Evolutionary conservation across 2,113 vertebrate genomes (phyloP).

Genomic region (Gnathochromis pfefferi): DNA sequence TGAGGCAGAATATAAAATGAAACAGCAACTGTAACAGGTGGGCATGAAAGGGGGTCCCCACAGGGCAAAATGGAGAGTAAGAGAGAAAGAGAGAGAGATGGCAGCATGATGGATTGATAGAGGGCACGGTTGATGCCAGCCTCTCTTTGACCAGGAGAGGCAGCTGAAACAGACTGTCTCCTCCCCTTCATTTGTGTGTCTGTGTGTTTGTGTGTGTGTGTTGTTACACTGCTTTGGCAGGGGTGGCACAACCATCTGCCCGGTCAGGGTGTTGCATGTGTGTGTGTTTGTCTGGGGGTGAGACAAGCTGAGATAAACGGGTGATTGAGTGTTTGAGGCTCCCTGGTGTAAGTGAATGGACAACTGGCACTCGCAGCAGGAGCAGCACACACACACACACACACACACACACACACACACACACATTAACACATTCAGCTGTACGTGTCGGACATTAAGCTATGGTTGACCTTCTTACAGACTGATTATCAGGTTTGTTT

Average conservation of each 20-base stretch:
- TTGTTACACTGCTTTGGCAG: slow-evolving; percentile 54
- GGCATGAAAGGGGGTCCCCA: slow-evolving; percentile 9
- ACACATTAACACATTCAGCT: slow-evolving; percentile 50
- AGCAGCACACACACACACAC: not conserved
- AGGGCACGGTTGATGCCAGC: slow-evolving; percentile 42
- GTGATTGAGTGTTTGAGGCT: slow-evolving; percentile 56
- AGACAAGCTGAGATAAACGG: slow-evolving; percentile 59
- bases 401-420: not conserved
- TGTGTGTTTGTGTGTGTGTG: slow-evolving; percentile 22
- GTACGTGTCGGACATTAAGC: slow-evolving; percentile 59
- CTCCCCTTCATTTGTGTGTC: slow-evolving; percentile 48
- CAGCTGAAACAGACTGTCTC: slow-evolving; percentile 62
- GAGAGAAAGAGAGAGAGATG: not conserved
- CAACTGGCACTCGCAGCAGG: slow-evolving; percentile 34
- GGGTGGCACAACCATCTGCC: slow-evolving; percentile 63
- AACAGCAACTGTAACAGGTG: slow-evolving; percentile 47
- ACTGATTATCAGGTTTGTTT: slow-evolving; percentile 37
- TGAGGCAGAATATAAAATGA: not conserved
- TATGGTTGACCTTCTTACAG: slow-evolving; percentile 70
- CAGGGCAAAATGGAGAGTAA: not conserved
- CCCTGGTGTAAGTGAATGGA: slow-evolving; percentile 54
- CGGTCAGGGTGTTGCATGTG: slow-evolving; percentile 7
- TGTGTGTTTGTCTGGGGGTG: slow-evolving; percentile 13
- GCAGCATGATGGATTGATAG: slow-evolving; percentile 53
- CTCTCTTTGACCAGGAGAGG: slow-evolving; percentile 45